Base-by-base conservation (phyloP, 2,797 vertebrate species). In the Pseudochromis fuscus region DNA sequence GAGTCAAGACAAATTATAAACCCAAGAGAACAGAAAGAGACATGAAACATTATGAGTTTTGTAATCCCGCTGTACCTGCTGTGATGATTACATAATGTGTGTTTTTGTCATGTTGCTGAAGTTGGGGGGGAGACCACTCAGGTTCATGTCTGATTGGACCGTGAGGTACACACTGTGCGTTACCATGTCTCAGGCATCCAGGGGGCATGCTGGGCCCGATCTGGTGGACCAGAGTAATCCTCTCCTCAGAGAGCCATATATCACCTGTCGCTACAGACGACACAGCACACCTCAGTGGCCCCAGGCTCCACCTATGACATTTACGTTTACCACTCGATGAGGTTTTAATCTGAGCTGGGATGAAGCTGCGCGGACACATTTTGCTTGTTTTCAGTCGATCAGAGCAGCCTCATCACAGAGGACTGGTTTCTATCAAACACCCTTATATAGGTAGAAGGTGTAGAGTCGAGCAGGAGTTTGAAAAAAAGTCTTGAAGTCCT, bases 111-210 rank as follows among this genome's bases (percentile, higher is more conserved):
- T 66, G 56, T 78, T 44, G 40, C 19, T 42, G n/a, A n/a, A 21
- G 19, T 3, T 31, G 27, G 76, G 51, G 77, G 13, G 8, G 8
- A 68, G 31, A 61, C 27, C 0, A 2, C 52, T 60, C 53, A 40
- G 46, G 51, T 68, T 8, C 18, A 11, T 0, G 28, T 45, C 18
- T 51, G 21, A 66, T 79, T 63, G 62, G 80, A 40, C 58, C 28
- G 58, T 9, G 55, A 61, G 69, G 77, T 13, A 59, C 83, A 75
- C 53, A 15, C 62, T 82, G 84, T 88, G 62, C 77, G 92, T 94
- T 92, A 81, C 94, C 87, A 92, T 69, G 92, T 87, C 81, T 78
- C 78, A 86, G 91, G 91, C 90, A 93, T 93, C 81, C 80, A 86
- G 91, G 56, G 53, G 76, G 58, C 86, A 90, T 85, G 91, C 92